These are phyloP conservation scores for Clarias pachynema DNA, from an alignment of 2,797 vertebrate species.

Conservation along the genomic window DNA sequence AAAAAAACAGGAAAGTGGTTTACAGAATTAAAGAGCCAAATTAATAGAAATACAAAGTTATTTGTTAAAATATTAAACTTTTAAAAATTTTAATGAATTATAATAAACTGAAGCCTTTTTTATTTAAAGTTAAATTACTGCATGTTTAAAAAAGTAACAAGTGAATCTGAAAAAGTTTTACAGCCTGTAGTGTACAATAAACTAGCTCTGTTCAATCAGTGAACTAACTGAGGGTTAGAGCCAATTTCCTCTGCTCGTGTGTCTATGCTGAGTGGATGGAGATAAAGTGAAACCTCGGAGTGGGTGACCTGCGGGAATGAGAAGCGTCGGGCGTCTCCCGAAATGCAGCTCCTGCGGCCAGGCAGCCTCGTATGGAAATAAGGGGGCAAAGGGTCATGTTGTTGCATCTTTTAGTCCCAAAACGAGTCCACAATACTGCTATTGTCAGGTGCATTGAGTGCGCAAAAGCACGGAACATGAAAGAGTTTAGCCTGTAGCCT, in stretches of 20 bases:
- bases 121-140: neutral
- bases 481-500: conserved; percentile 30
- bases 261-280: conserved; percentile 33
- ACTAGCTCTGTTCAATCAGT: conserved; percentile 11
- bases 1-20: neutral
- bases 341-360: conserved; percentile 58
- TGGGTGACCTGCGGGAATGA: conserved; percentile 60
- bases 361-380: conserved; percentile 72
- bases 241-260: conserved; percentile 39
- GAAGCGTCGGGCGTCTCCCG: conserved; percentile 58
- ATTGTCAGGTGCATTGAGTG: conserved; percentile 54
- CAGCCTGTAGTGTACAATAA: conserved; percentile 7
- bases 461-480: conserved; percentile 46
- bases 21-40: neutral
- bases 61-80: neutral
- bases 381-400: conserved; percentile 70
- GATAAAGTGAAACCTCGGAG: conserved; percentile 44
- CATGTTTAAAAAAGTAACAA: neutral
- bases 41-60: neutral
- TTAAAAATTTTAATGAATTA: neutral
- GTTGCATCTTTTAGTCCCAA: conserved; percentile 63
- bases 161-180: neutral
- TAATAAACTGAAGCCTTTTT: neutral
- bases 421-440: conserved; percentile 48
- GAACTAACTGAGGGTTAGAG: conserved; percentile 37